Evolutionary conservation across 2,797 vertebrate species (phyloP), one percentile per base, ranked within the genome.

Genomic region (Zenarchopterus dispar): DNA sequence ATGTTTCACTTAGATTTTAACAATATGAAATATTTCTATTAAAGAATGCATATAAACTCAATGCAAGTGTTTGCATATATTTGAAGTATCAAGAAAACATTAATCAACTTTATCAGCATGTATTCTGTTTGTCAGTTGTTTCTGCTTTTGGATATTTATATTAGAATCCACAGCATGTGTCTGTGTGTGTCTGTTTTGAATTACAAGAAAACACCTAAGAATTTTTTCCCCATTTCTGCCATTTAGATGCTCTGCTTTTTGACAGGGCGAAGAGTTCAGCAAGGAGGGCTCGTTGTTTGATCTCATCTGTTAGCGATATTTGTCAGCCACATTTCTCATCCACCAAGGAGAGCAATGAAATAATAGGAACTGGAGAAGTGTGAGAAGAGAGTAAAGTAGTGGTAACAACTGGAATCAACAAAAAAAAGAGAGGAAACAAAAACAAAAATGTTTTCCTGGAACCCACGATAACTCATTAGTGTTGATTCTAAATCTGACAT

Each of bases 181-280:
- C 39, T 56, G 19, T 60, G 9, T 56, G 19, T 60, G 9, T 31
- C 46, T 60, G 23, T 39, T 67, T 44, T 60, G 48, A 67, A 22
- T 65, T 36, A 44, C 39, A 56, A 52, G 8, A 53, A 46, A 33
- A 65, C 54, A 49, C 52, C 56, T 51, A 51, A 56, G 60, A 73
- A 13, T 22, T 13, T 47, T 46, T 46, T 18, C 21, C 11, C 11
- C 15, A 23, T 62, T 67, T 46, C 31, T 39, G 58, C 21, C 33
- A 31, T 42, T 21, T 51, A 60, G 69, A 79, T 36, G 60, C 50
- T 46, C 54, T 36, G 15, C 9, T 77, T 50, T 78, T 80, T 74
- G 68, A 41, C 43, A 58, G 84, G 82, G 88, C 80, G 84, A 28
- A 61, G 75, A 63, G 84, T 84, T 78, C 81, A 86, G 56, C 11